A percentile compares a stretch with the other conserved stretches of the same genome.
These are phyloP conservation scores for Diarsia dahlii DNA, from an alignment of 2,888 invertebrate genomes.

Conservation along the genomic window DNA sequence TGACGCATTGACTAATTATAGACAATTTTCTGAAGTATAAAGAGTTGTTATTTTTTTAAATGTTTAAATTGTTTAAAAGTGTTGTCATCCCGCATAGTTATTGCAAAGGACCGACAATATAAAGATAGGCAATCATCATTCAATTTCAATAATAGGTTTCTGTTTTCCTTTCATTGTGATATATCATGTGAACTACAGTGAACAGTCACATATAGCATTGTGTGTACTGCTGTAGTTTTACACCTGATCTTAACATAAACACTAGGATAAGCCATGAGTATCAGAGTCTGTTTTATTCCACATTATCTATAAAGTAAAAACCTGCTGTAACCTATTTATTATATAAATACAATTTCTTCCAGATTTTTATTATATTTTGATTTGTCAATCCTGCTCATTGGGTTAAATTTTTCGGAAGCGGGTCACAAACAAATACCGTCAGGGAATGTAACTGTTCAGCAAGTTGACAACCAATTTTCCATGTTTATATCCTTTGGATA, in stretches of 20 bases:
- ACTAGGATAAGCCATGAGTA: neutral
- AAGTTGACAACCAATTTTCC: neutral
- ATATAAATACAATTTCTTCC: neutral
- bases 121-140: neutral
- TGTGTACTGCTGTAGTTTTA: neutral
- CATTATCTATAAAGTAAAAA: neutral
- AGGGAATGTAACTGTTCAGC: neutral
- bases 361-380: neutral
- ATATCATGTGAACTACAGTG: constrained; percentile 21
- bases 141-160: neutral
- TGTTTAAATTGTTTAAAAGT: neutral
- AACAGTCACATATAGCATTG: constrained; percentile 7
- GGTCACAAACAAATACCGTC: neutral
- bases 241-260: constrained; percentile 15
- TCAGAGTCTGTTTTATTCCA: neutral
- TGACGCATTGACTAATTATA: constrained; percentile 28
- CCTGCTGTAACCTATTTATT: neutral
- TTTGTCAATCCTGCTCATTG: neutral
- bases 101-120: neutral
- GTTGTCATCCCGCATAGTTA: neutral
- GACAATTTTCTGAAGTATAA: constrained; percentile 23
- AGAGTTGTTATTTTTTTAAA: neutral
- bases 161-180: constrained; percentile 4
- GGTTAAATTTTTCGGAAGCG: neutral
- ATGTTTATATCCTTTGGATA: neutral